Evolutionary conservation across 2,113 vertebrate genomes (phyloP).

Genomic region (Trogon melanurus): DNA sequence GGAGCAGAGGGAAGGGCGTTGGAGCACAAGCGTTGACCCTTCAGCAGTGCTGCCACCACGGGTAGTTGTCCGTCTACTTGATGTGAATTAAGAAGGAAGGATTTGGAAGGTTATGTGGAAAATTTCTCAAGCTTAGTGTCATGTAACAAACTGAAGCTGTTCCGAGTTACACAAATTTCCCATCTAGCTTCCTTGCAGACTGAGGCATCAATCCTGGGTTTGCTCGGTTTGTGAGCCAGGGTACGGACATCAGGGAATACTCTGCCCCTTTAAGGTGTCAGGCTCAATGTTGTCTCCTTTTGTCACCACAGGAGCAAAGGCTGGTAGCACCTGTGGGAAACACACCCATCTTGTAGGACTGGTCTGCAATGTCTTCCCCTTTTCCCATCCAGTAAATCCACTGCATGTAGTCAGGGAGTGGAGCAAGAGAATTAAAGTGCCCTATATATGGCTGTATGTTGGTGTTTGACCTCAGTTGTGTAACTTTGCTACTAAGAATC

Average conservation of each 20-base stretch:
- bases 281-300: background rate
- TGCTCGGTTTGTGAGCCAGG: background rate
- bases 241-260: background rate
- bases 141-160: background rate
- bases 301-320: background rate
- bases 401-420: background rate
- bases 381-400: background rate
- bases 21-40: accelerated
- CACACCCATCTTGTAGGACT: background rate
- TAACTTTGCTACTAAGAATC: background rate
- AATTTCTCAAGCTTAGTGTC: background rate
- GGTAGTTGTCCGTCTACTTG: background rate
- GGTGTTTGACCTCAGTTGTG: background rate
- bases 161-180: background rate
- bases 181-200: background rate
- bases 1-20: background rate
- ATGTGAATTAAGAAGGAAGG: background rate
- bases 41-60: background rate
- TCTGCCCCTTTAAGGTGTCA: background rate
- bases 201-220: background rate
- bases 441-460: background rate
- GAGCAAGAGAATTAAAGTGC: background rate
- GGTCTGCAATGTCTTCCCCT: background rate
- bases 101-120: background rate
- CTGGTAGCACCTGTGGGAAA: background rate